phyloP scores from a whole-genome alignment of 2,888 invertebrate genomes.

The Stenodera caucasica region DNA sequence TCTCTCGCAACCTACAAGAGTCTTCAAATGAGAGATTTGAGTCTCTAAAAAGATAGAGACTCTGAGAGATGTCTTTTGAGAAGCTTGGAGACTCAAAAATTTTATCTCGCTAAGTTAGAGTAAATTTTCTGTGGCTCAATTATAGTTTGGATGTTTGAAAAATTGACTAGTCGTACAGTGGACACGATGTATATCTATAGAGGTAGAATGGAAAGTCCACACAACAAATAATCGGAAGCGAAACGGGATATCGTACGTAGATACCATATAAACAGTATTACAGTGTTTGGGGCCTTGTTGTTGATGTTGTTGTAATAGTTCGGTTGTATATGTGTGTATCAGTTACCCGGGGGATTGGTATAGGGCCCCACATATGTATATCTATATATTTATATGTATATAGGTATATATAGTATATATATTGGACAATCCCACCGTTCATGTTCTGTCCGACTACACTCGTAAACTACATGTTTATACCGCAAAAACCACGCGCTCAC shows the following conservation, averaged over 20 bases:
- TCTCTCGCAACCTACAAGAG: too few relatives aligned
- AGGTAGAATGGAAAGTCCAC: background rate
- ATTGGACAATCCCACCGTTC: slow-evolving; percentile 51
- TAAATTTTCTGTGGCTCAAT: too few relatives aligned
- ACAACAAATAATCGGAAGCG: slow-evolving; percentile 3
- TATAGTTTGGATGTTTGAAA: too few relatives aligned
- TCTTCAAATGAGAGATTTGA: too few relatives aligned
- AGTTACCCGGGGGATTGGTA: slow-evolving; percentile 19
- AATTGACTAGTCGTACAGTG: too few relatives aligned
- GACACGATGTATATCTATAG: background rate
- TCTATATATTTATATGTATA: too few relatives aligned
- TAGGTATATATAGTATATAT: too few relatives aligned
- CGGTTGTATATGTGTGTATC: slow-evolving; percentile 13
- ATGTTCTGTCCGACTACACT: slow-evolving; percentile 54
- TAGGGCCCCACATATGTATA: slow-evolving; percentile 10
- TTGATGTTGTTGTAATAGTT: slow-evolving; percentile 5
- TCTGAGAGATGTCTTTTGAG: too few relatives aligned
- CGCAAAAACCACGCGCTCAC: slow-evolving; percentile 58
- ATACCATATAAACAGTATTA: background rate
- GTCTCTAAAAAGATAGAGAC: too few relatives aligned
- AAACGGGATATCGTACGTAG: background rate
- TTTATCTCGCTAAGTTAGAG: too few relatives aligned
- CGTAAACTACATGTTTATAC: slow-evolving; percentile 58
- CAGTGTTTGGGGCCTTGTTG: background rate
- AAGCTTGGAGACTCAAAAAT: too few relatives aligned